Conservation (phyloP, 1,140 invertebrate species). For the Cotesia vestalis region DNA sequence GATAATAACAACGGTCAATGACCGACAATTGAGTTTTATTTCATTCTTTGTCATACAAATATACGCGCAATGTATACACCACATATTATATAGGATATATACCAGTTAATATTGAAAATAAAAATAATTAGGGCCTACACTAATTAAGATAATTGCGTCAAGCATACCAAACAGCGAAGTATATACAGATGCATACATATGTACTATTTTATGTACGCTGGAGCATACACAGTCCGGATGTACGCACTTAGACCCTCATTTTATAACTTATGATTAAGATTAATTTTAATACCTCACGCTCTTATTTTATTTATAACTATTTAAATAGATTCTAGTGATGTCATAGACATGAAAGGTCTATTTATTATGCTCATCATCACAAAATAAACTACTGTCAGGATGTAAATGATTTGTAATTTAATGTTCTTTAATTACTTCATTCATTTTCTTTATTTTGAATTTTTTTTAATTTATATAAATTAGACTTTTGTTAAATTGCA, state of each 20-base stretch:
- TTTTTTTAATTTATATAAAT: no score
- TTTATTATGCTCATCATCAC: no score
- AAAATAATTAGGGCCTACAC: constrained; percentile 54
- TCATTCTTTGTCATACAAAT: not conserved
- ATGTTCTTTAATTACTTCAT: no score
- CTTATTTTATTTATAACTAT: no score
- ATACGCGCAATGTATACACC: not conserved
- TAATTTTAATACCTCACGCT: no score
- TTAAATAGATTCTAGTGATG: no score
- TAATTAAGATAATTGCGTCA: constrained; percentile 57
- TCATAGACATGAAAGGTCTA: no score
- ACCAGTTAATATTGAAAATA: not conserved
- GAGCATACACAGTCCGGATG: constrained; percentile 50
- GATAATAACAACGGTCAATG: not conserved
- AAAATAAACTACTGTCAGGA: no score
- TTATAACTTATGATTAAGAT: no score
- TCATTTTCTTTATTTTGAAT: no score
- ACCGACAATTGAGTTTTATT: constrained; percentile 4
- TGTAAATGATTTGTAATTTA: no score
- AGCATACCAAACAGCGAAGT: constrained; percentile 46
- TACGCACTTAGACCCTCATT: constrained; percentile 46
- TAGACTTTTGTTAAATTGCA: no score
- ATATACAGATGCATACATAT: not conserved
- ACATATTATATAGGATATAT: constrained; percentile 11
- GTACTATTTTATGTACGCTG: constrained; percentile 11